Percentiles rank a stretch among this genome's conserved stretches.
These are phyloP conservation scores for Macrotis lagotis DNA, from an alignment of 2,113 vertebrate genomes.

Conservation along the genomic window DNA sequence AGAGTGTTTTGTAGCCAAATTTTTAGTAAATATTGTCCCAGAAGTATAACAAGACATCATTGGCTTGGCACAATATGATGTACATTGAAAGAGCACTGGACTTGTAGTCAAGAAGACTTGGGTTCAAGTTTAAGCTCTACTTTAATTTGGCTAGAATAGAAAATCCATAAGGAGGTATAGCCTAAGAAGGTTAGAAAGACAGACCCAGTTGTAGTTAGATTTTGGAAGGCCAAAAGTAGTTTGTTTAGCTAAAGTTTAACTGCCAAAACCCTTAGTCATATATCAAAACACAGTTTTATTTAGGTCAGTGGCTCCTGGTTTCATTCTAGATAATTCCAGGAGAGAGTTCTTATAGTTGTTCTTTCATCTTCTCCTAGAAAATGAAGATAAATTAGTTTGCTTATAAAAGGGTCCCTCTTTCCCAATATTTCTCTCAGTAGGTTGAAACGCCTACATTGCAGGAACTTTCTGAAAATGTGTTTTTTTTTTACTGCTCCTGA, in stretches of 20 bases:
- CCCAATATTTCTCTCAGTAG: slow-evolving; percentile 29
- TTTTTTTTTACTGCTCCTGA: slow-evolving; percentile 39
- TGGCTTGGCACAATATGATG: not conserved
- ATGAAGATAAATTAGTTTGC: slow-evolving; percentile 55
- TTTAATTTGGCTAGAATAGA: not conserved
- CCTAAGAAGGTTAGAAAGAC: not conserved
- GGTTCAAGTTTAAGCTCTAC: not conserved
- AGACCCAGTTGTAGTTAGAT: not conserved
- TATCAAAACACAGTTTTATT: slow-evolving; percentile 24
- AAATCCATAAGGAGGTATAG: not conserved
- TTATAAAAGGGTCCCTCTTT: slow-evolving; percentile 23
- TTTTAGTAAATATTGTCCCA: not conserved
- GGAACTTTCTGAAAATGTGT: slow-evolving; percentile 12
- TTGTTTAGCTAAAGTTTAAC: not conserved
- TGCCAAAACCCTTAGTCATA: not conserved
- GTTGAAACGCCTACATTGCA: slow-evolving; percentile 35
- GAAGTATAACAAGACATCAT: not conserved
- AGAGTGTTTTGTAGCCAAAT: not conserved
- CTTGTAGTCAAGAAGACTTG: not conserved
- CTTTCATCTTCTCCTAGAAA: slow-evolving; percentile 5
- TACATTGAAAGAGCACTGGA: not conserved
- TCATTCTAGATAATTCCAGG: slow-evolving; percentile 25
- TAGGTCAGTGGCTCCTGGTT: not conserved
- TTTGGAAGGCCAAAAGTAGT: not conserved
- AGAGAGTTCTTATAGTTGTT: slow-evolving; percentile 37